Percentiles rank a stretch among this genome's conserved stretches.
Evolutionary conservation across 2,113 vertebrate genomes (phyloP).

Genomic region (Vombatus ursinus): DNA sequence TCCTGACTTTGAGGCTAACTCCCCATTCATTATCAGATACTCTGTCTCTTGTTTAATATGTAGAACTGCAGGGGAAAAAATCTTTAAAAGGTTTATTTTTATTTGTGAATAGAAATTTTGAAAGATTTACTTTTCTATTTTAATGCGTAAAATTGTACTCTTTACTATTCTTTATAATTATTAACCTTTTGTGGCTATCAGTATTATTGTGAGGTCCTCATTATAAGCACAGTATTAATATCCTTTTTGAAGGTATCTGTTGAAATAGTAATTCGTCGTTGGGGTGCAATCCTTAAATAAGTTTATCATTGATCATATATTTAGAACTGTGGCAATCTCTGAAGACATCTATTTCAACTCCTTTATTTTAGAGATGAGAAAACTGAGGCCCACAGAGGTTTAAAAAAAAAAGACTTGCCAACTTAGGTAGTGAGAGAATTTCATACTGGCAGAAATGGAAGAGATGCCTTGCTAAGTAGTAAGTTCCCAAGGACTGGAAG

Average conservation of each 20-base stretch:
- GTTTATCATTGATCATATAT: neutral
- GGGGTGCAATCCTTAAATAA: neutral
- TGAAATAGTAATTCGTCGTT: neutral
- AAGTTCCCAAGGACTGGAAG: neutral
- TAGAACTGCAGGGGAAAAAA: neutral
- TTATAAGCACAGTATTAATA: neutral
- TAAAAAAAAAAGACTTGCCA: neutral
- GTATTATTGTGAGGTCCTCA: neutral
- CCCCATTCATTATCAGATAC: neutral
- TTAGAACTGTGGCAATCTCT: neutral
- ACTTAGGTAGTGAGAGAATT: neutral
- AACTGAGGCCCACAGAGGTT: neutral
- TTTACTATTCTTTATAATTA: neutral
- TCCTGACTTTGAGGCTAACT: neutral
- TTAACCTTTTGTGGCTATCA: neutral
- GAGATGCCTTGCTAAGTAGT: neutral
- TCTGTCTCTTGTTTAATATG: neutral
- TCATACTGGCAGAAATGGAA: neutral
- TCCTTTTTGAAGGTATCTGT: neutral
- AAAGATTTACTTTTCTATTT: neutral
- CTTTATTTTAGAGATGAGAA: neutral
- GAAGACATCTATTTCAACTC: neutral
- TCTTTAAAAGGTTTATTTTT: neutral
- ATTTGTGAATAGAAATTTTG: neutral
- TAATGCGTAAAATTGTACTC: neutral